Evolutionary conservation across 2,113 vertebrate genomes (phyloP).

Genomic region (Laterallus jamaicensis): DNA sequence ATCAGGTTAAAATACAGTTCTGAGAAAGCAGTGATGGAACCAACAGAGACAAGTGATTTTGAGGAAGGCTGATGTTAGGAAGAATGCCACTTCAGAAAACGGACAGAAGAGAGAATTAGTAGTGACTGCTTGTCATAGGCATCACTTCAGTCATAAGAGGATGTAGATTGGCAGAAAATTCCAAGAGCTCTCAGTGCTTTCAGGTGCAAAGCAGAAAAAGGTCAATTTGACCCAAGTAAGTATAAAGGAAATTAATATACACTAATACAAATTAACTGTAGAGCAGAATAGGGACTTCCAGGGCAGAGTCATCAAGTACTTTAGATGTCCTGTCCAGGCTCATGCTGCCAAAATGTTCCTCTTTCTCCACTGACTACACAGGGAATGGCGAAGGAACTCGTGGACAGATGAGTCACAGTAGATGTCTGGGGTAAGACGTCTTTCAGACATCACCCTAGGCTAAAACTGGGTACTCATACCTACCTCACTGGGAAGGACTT

Average conservation of each 20-base stretch:
- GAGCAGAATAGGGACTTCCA: not conserved
- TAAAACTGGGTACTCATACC: not conserved
- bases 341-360: not conserved
- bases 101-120: not conserved
- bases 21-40: not conserved
- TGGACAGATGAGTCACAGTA: constrained; percentile 14
- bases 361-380: not conserved
- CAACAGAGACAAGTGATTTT: not conserved
- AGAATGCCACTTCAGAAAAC: not conserved
- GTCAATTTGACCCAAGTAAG: not conserved
- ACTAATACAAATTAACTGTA: not conserved
- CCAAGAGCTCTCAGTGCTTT: not conserved
- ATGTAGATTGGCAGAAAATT: not conserved
- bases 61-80: not conserved
- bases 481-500: not conserved
- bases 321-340: not conserved
- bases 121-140: not conserved
- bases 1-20: not conserved
- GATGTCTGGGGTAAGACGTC: constrained; percentile 47
- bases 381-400: not conserved
- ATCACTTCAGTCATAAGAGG: not conserved
- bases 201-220: not conserved
- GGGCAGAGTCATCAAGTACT: not conserved
- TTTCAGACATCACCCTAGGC: constrained; percentile 20
- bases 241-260: not conserved